Evolutionary conservation across 2,113 vertebrate genomes (phyloP), one percentile per base, ranked within the genome.

Genomic region (Nipponia nippon): DNA sequence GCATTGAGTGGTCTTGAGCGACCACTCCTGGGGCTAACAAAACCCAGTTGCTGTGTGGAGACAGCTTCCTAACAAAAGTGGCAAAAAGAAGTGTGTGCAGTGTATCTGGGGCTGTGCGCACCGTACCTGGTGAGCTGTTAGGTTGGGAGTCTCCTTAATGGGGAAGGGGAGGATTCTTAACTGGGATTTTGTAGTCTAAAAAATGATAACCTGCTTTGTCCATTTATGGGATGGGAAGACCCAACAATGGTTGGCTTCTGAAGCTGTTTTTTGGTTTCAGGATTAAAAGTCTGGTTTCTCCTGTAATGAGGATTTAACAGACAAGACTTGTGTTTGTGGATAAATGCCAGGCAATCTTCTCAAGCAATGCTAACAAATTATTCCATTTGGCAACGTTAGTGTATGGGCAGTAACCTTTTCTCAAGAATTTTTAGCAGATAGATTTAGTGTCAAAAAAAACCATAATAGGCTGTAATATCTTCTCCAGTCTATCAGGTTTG

Each of bases 351-450:
- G 36, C 85, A 86, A 77, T 90, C 75, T 91, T 86, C 80, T 89
- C 52, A 55, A 76, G 78, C 85, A 83, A 55, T 1, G 1, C 58
- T 81, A 83, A 94, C 72, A 93, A 76, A 95, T 95, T 70, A 94
- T 90, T 95, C 84, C 69, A 73, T 96, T 97, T 94, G 84, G 92
- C 91, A 95, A 92, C 58, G 22, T 84, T 80, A 95, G 58, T 65
- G 40, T 53, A 87, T 83, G 70, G 96, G 76, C 93, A 96, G 92
- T 95, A 96, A 96, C 80, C 79, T 97, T 97, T 95, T 47, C 95
- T 97, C 66, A 88, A 72, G 66, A 96, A 89, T 89, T 96, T 97
- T 93, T 89, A 84, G 69, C 46, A 84, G 87, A 92, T 90, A 92
- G 94, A 91, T 96, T 95, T 97, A 91, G 65, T 94, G 96, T 95